These are phyloP conservation scores for Mnemiopsis leidyi DNA, from an alignment of 37 sponge, comb jelly and placozoan genomes.

Conservation along the genomic window DNA sequence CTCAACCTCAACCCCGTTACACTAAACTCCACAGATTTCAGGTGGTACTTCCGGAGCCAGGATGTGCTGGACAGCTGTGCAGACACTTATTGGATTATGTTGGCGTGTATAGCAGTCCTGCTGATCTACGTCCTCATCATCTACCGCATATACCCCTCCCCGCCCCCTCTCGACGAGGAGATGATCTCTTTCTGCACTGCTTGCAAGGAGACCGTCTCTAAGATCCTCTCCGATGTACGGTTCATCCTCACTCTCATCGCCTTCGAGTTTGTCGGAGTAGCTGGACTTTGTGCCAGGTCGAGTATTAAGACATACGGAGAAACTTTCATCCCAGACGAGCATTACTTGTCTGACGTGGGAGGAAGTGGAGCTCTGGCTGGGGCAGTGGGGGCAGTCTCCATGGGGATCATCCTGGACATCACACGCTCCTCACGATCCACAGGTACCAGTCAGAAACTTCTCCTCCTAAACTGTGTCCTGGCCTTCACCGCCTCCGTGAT, in stretches of 20 bases:
- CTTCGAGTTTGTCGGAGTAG: neutral
- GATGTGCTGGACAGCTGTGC: constrained; percentile 18
- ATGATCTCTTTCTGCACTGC: neutral
- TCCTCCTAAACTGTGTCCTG: neutral
- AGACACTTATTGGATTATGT: neutral
- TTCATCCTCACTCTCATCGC: neutral
- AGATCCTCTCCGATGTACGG: neutral
- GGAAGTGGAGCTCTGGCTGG: neutral
- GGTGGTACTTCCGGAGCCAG: neutral
- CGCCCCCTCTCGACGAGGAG: neutral
- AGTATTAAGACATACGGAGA: neutral
- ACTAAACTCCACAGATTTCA: neutral
- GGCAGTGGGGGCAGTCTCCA: neutral
- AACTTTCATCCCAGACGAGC: neutral
- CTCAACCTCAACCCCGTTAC: neutral
- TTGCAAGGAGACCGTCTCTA: neutral
- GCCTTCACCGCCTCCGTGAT: neutral
- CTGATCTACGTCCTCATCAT: neutral
- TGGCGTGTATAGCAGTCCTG: neutral
- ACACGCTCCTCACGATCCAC: neutral
- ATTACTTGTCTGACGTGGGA: neutral
- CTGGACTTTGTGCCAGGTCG: neutral
- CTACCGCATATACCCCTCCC: neutral
- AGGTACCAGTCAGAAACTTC: neutral
- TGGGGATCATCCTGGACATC: constrained; percentile 22